Conservation (phyloP, 2,888 invertebrate species). For the Camptogramma bilineatum region DNA sequence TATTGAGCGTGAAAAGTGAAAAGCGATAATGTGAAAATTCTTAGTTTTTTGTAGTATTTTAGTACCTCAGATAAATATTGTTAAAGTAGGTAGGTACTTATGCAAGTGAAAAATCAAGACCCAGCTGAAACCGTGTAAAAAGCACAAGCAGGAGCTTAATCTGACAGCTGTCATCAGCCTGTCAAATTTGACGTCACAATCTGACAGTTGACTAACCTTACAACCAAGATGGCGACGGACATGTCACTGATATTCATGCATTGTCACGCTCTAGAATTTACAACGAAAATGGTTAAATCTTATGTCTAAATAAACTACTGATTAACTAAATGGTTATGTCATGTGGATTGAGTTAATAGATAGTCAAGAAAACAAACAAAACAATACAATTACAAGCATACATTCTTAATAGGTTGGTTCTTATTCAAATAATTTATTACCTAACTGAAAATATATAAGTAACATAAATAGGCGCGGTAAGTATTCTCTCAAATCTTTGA, state of each 20-base stretch:
- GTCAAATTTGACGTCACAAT: constrained; percentile 54
- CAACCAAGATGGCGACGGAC: constrained; percentile 73
- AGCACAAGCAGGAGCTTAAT: constrained; percentile 25
- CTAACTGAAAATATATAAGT: background rate
- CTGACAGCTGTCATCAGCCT: constrained; percentile 52
- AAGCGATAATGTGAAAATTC: constrained; percentile 1
- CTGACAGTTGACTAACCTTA: constrained; percentile 77
- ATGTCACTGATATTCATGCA: constrained; percentile 77
- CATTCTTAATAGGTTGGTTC: constrained; percentile 3
- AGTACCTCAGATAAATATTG: too few species aligned
- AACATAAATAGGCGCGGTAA: too few species aligned
- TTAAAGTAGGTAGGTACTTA: constrained; percentile 6
- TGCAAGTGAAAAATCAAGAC: constrained; percentile 6
- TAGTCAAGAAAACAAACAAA: background rate
- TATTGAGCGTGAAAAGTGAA: constrained; percentile 22
- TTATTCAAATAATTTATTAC: constrained; percentile 35
- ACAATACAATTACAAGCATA: background rate
- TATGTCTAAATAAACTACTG: constrained; percentile 25
- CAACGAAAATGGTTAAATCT: constrained; percentile 48
- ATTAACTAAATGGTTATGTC: background rate
- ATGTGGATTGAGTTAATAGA: background rate
- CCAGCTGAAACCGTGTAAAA: constrained; percentile 18
- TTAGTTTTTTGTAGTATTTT: constrained; percentile 1
- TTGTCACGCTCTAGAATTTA: constrained; percentile 83
- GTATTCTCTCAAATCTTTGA: too few species aligned